Evolutionary conservation across 2,888 invertebrate genomes (phyloP).

Genomic region (Eurytoma adleriae): DNA sequence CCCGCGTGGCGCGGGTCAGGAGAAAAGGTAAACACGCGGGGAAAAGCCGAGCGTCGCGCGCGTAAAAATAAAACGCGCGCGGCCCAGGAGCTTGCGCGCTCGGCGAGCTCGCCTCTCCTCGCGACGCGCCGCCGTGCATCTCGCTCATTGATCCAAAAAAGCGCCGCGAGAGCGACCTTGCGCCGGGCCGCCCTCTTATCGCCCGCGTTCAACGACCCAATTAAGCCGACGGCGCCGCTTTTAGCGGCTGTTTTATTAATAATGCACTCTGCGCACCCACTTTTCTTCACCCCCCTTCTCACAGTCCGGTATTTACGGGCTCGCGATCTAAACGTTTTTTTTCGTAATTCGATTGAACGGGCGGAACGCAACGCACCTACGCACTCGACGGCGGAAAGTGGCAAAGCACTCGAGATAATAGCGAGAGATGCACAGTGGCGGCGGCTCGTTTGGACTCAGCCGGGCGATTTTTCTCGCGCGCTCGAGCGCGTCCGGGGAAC

Average conservation of each 20-base stretch:
- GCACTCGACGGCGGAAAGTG: not conserved
- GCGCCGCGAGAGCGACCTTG: conserved; percentile 35
- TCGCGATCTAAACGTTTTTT: too few species aligned
- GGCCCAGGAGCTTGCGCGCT: not conserved
- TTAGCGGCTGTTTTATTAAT: conserved; percentile 66
- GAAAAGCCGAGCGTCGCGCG: not conserved
- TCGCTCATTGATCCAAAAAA: not conserved
- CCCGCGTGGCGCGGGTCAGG: not conserved
- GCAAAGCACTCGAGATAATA: too few species aligned
- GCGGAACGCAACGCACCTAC: not conserved
- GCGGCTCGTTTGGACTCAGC: too few species aligned
- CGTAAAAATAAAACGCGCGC: conserved; percentile 31
- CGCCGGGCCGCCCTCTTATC: not conserved
- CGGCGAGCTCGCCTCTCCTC: not conserved
- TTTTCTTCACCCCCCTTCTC: conserved; percentile 20
- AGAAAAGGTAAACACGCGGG: not conserved
- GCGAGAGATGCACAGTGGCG: too few species aligned
- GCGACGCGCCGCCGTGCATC: not conserved
- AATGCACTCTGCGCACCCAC: conserved; percentile 66
- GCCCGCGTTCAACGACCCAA: conserved; percentile 61
- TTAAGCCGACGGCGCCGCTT: conserved; percentile 53
- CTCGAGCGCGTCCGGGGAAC: too few species aligned
- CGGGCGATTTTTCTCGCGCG: too few species aligned
- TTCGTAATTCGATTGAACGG: too few species aligned
- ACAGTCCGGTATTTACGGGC: too few species aligned